Percentiles rank a stretch among this genome's conserved stretches.
phyloP scores from a whole-genome alignment of 2,888 invertebrate genomes.

The Drosophila tripunctata region DNA sequence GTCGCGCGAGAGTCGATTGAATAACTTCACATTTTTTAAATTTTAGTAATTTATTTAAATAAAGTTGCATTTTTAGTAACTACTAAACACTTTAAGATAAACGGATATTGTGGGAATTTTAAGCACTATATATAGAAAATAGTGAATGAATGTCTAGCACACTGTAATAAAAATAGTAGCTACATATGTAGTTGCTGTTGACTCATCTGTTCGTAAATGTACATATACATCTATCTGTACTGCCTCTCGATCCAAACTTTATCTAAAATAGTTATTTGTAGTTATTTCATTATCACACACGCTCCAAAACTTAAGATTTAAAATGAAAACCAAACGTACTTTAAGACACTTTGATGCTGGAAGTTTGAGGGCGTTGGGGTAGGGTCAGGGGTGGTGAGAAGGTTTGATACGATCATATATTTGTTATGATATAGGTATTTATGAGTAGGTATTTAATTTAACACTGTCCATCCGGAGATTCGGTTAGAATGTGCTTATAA shows the following conservation, averaged over 20 bases:
- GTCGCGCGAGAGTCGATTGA: background rate
- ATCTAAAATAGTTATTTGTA: slow-evolving; percentile 67
- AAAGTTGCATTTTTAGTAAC: slow-evolving; percentile 14
- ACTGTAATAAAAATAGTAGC: slow-evolving; percentile 21
- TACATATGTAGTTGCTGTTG: no score
- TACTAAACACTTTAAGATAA: slow-evolving; percentile 27
- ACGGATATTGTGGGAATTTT: slow-evolving; percentile 11
- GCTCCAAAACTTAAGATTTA: slow-evolving; percentile 37
- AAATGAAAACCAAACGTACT: slow-evolving; percentile 14
- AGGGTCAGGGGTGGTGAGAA: background rate
- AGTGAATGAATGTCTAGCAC: slow-evolving; percentile 38
- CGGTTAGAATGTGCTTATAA: slow-evolving; percentile 83
- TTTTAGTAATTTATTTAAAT: slow-evolving; percentile 28
- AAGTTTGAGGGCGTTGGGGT: slow-evolving; percentile 34
- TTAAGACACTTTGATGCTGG: slow-evolving; percentile 62
- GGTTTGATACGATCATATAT: slow-evolving; percentile 15
- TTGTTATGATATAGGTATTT: no score
- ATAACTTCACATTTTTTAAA: background rate
- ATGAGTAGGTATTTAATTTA: slow-evolving; percentile 36
- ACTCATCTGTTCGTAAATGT: slow-evolving; percentile 6
- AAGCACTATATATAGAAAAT: slow-evolving; percentile 64
- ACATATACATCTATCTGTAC: slow-evolving; percentile 15
- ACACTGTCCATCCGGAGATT: slow-evolving; percentile 81
- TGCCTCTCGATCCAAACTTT: slow-evolving; percentile 34
- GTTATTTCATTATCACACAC: slow-evolving; percentile 68